Conservation (phyloP, 2,888 invertebrate genomes). For the Nysson spinosus region DNA sequence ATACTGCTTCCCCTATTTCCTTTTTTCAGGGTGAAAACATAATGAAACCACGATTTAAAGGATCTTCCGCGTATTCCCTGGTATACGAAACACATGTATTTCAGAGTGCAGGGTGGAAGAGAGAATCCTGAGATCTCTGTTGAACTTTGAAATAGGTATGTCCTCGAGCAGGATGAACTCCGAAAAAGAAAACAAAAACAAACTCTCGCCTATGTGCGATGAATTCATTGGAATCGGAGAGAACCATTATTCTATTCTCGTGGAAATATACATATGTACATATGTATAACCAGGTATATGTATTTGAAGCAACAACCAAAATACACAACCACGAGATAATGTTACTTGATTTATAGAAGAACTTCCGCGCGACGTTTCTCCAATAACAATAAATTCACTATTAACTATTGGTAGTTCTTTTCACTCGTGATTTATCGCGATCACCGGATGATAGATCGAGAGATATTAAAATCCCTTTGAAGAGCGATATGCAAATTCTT, state of each 20-base stretch:
- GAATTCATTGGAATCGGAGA: conserved; percentile 37
- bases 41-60: conserved; percentile 31
- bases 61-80: not conserved
- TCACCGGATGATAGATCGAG: too few species aligned
- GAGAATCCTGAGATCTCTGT: not conserved
- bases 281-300: too few species aligned
- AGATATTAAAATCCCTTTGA: too few species aligned
- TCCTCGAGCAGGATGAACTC: conserved; percentile 16
- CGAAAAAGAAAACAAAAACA: conserved; percentile 25
- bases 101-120: not conserved
- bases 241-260: conserved; percentile 20
- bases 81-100: not conserved
- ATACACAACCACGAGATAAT: conserved; percentile 4
- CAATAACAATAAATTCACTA: too few species aligned
- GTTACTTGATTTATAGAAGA: conserved; percentile 18
- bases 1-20: conserved; percentile 2
- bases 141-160: conserved; percentile 14
- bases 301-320: conserved; percentile 1
- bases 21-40: conserved; percentile 15
- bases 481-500: too few species aligned
- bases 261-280: conserved; percentile 7
- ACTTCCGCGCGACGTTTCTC: conserved; percentile 4
- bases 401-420: not conserved
- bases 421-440: not conserved
- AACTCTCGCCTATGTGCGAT: not conserved